Evolutionary conservation across 2,888 invertebrate species (phyloP).

Genomic region (Ennomos quercinarius): DNA sequence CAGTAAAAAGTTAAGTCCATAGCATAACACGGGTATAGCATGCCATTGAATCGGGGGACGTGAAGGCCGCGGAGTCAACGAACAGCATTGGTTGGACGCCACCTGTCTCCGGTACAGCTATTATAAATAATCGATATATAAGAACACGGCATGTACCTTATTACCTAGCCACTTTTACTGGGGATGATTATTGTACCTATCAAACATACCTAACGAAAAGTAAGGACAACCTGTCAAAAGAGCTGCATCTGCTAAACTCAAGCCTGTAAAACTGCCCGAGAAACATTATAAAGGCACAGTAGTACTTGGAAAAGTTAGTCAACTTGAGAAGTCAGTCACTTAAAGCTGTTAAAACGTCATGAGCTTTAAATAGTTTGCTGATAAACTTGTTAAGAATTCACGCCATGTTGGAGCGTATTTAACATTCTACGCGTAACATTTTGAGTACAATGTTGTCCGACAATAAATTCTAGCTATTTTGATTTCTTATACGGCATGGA

Average conservation of each 20-base stretch:
- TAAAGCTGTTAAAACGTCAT: conserved; percentile 15
- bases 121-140: conserved; percentile 65
- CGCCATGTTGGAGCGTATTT: conserved; percentile 45
- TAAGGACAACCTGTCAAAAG: no score
- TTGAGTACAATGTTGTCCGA: conserved; percentile 39
- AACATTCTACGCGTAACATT: conserved; percentile 53
- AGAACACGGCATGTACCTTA: conserved; percentile 31
- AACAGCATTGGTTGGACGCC: conserved; percentile 74
- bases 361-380: conserved; percentile 19
- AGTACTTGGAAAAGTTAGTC: no score
- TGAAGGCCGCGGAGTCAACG: conserved; percentile 80
- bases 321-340: conserved; percentile 31
- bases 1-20: conserved; percentile 65
- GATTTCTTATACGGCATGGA: conserved; percentile 8
- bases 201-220: no score
- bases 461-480: conserved; percentile 21
- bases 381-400: conserved; percentile 50
- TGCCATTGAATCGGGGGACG: conserved; percentile 72
- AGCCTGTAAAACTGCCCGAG: no score
- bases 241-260: no score
- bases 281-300: no score
- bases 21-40: conserved; percentile 64
- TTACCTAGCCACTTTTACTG: not conserved
- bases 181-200: no score
- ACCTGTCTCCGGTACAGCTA: conserved; percentile 69